phyloP scores from a whole-genome alignment of 2,797 vertebrate genomes.

The Lepus oiostolus region DNA sequence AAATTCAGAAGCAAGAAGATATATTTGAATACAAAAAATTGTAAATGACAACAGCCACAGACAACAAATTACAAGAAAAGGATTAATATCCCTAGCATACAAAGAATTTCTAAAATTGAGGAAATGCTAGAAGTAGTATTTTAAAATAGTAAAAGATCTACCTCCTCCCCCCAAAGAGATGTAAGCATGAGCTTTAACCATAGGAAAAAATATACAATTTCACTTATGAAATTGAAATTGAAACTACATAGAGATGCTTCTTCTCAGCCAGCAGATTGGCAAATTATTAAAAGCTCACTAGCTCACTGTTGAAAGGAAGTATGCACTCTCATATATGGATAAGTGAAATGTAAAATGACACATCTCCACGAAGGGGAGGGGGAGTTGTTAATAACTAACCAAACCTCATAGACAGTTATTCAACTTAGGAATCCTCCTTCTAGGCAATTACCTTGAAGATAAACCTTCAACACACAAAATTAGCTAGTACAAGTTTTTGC shows the following conservation, averaged over 20 bases:
- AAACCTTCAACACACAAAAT: not conserved
- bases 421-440: not conserved
- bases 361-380: not conserved
- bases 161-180: not conserved
- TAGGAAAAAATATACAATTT: not conserved
- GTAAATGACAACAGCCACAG: conserved; percentile 1
- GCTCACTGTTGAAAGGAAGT: not conserved
- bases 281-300: conserved; percentile 25
- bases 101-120: conserved; percentile 22
- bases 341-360: not conserved
- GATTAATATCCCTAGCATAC: not conserved
- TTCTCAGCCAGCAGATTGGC: not conserved
- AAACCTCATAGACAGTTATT: not conserved
- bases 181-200: not conserved
- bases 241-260: not conserved
- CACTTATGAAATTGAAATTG: conserved; percentile 43
- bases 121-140: not conserved
- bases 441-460: not conserved
- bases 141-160: not conserved
- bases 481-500: not conserved
- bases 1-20: not conserved
- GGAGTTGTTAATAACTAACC: not conserved
- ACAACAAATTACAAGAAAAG: not conserved
- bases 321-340: not conserved
- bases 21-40: not conserved